Evolutionary conservation across 2,888 invertebrate species (phyloP).

Genomic region (Gandaritis pyraliata): DNA sequence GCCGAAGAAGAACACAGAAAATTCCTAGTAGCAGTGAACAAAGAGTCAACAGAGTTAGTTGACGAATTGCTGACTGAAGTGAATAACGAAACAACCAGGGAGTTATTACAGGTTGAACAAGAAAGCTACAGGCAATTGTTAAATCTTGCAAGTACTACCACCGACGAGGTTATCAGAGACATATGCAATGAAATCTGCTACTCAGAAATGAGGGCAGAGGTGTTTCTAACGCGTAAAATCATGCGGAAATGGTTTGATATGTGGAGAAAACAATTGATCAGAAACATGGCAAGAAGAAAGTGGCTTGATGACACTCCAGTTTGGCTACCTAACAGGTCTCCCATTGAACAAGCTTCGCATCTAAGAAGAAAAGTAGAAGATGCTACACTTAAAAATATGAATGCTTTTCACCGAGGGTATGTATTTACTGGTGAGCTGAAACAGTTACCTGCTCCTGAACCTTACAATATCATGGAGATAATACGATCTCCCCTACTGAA

Average conservation of each 20-base stretch:
- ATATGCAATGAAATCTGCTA: conserved; percentile 64
- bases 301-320: conserved; percentile 75
- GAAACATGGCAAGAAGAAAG: conserved; percentile 66
- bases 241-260: conserved; percentile 70
- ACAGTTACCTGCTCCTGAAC: conserved; percentile 59
- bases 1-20: conserved; percentile 63
- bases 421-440: conserved; percentile 69
- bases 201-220: conserved; percentile 70
- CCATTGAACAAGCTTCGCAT: conserved; percentile 63
- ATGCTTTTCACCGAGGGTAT: conserved; percentile 71
- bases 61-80: conserved; percentile 66
- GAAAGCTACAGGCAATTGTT: conserved; percentile 59
- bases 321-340: conserved; percentile 70
- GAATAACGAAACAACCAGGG: conserved; percentile 56
- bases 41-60: conserved; percentile 62
- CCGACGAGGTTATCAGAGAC: conserved; percentile 62
- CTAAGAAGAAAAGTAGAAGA: conserved; percentile 64
- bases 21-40: conserved; percentile 67
- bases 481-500: conserved; percentile 73
- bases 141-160: conserved; percentile 54
- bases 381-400: conserved; percentile 69
- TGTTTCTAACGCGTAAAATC: conserved; percentile 61
- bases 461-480: conserved; percentile 74
- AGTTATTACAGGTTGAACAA: conserved; percentile 62
- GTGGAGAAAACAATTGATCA: conserved; percentile 66